Evolutionary conservation across 2,888 invertebrate species (phyloP), one percentile per base, ranked within the genome.

Genomic region (Mactromeris polynyma): DNA sequence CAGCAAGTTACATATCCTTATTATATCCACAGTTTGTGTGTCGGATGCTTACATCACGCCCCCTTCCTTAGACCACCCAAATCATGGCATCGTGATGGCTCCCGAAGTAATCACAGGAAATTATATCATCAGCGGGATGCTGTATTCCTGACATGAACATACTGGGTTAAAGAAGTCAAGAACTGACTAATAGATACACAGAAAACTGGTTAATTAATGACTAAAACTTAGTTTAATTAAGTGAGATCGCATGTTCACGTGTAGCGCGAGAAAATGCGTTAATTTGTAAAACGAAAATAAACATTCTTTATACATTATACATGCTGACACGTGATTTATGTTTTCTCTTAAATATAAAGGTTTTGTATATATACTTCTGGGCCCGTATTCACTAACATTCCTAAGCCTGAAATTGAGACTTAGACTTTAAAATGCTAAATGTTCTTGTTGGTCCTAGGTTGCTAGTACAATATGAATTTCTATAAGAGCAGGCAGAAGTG

Each of bases 61-160:
- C 36, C 33, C 58, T 64, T 80, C 36, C 33, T 77, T 19, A 83
- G 91, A 91, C 91, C 91, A 91, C 91, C 85, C 91, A 87, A 64
- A 86, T 42, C 33, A 42, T 42, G 31, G 69, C 77, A 86, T 86
- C 82, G 19, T 81, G 40, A 3, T 81, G 86, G 51, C 83, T 79
- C 58, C 81, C 80, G 1, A 31, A 33, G 73, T 81, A 86, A 89
- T 89, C 81, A 81, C 31, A 31, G 54, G 26, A 31, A 38, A 78
- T 89, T 86, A 89, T 81, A 40, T 42, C 36, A 79, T 54, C 89
- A 83, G 86, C 86, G 51, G 89, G 89, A 78, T 9, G 33, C 46
- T 19, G 9, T 17, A 17, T 14, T 26, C 42, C 40, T 46, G 73
- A 31, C 69, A 42, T 79, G 42, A 83, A 64, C 54, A 54, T 36